phyloP scores from a whole-genome alignment of 1,140 invertebrate species.

The Sycophaga agraensis region DNA sequence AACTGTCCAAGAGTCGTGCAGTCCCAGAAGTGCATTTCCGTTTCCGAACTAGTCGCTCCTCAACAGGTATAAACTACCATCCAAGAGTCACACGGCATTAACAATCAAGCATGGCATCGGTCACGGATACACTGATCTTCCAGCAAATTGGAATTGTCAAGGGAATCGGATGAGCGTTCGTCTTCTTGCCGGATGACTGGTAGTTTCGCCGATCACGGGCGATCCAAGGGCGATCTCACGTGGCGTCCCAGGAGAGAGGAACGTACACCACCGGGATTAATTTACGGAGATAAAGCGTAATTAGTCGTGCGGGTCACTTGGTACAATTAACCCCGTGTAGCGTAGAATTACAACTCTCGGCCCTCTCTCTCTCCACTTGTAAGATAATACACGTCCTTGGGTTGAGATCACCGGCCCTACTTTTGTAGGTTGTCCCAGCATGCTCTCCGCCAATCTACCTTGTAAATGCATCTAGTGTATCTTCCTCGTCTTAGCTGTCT shows the following conservation, averaged over 20 bases:
- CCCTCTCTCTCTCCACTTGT: too few relatives aligned
- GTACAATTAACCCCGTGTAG: conserved; percentile 43
- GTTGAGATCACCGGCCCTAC: too few relatives aligned
- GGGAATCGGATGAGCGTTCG: conserved; percentile 34
- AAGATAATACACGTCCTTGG: too few relatives aligned
- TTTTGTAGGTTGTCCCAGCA: too few relatives aligned
- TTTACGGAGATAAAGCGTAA: conserved; percentile 51
- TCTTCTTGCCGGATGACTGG: conserved; percentile 38
- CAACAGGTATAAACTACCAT: background rate
- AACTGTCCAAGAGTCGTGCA: too few relatives aligned
- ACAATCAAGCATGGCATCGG: background rate
- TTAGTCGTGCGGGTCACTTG: conserved; percentile 44
- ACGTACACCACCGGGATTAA: conserved; percentile 42
- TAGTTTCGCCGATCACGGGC: conserved; percentile 36
- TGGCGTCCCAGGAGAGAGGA: background rate
- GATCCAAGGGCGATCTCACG: too few relatives aligned
- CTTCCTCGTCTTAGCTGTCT: background rate
- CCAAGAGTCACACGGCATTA: background rate
- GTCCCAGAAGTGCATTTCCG: too few relatives aligned
- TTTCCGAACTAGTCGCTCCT: conserved; percentile 1
- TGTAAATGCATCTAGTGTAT: too few relatives aligned
- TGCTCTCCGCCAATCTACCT: too few relatives aligned
- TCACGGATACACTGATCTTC: background rate
- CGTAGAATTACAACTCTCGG: conserved; percentile 34
- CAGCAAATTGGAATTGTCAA: conserved; percentile 21